Conservation (phyloP, 2,113 vertebrate genomes). For the Nestor notabilis region DNA sequence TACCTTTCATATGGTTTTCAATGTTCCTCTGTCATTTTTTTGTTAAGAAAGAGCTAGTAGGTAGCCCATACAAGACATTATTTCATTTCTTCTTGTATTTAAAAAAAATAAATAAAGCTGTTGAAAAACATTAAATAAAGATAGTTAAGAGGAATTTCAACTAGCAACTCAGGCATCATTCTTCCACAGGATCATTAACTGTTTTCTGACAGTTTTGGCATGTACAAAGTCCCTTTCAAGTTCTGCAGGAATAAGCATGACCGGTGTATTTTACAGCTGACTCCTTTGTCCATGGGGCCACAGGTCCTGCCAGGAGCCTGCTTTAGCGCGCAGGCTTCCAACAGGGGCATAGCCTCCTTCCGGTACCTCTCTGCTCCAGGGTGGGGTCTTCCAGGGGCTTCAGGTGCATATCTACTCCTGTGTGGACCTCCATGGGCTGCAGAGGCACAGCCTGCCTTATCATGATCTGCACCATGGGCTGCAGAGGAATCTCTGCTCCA, state of each 20-base stretch:
- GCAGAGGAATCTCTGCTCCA: neutral
- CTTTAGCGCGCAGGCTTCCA: neutral
- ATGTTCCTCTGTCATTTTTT: neutral
- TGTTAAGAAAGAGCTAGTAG: neutral
- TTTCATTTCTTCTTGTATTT: neutral
- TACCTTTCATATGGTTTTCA: neutral
- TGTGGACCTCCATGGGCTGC: neutral
- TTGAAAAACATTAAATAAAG: neutral
- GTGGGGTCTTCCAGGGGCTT: neutral
- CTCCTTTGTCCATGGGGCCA: neutral
- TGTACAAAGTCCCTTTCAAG: neutral
- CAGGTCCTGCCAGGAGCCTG: neutral
- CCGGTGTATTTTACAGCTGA: neutral
- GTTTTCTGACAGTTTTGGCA: neutral
- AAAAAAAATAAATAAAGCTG: neutral
- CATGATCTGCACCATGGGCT: neutral
- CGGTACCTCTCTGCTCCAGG: fast-evolving
- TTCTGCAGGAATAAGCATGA: neutral
- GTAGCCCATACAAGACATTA: neutral
- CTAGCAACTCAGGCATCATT: neutral
- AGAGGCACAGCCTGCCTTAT: neutral
- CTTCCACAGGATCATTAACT: neutral
- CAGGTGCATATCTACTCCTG: neutral
- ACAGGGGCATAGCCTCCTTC: neutral
- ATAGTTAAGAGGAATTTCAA: neutral